Percentiles rank a stretch among this genome's conserved stretches.
phyloP scores from a whole-genome alignment of 2,113 vertebrate species.

The Jacana jacana region DNA sequence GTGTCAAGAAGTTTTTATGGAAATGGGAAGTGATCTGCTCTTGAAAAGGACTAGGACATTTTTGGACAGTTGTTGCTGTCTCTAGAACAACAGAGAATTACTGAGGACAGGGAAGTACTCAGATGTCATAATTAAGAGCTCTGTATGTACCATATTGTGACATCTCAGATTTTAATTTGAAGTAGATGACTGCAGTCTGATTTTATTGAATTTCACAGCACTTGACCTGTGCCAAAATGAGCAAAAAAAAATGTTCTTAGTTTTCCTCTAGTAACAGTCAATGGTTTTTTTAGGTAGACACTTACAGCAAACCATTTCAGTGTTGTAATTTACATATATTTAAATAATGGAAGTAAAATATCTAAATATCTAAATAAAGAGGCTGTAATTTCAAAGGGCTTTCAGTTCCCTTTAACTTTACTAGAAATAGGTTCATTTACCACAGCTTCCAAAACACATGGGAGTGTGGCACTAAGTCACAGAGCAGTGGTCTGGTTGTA shows the following conservation, averaged over 20 bases:
- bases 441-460: background rate
- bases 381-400: background rate
- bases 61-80: background rate
- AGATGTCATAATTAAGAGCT: background rate
- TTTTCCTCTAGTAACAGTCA: background rate
- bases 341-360: background rate
- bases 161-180: background rate
- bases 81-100: background rate
- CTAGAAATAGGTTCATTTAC: background rate
- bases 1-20: background rate
- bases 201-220: background rate
- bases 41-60: background rate
- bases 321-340: background rate
- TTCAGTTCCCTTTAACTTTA: background rate
- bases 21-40: background rate
- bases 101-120: background rate
- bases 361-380: background rate
- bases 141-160: background rate
- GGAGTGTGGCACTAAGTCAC: fast-evolving
- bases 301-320: background rate
- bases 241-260: background rate
- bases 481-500: background rate
- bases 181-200: background rate
- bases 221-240: background rate
- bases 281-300: background rate